Percentiles rank a stretch among this genome's conserved stretches.
These are phyloP conservation scores for Siderastrea radians DNA, from an alignment of 92 coral and sea anemone species.

Conservation along the genomic window DNA sequence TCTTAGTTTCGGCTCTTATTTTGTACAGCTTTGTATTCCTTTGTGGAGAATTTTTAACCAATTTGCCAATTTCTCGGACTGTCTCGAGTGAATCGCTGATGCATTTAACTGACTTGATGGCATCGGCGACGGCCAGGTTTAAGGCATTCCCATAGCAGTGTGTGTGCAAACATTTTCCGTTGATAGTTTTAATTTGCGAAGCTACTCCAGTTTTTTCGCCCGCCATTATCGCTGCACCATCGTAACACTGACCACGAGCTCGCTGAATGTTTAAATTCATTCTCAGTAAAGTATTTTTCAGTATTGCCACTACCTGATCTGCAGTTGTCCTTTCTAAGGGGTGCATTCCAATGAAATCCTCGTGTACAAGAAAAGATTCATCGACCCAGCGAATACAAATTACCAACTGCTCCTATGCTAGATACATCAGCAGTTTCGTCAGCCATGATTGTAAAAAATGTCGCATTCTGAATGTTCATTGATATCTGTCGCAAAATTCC, in stretches of 20 bases:
- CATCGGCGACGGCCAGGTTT: conserved; percentile 60
- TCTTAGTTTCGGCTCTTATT: conserved; percentile 48
- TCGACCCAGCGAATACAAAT: conserved; percentile 70
- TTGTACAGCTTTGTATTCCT: conserved; percentile 58
- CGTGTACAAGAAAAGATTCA: conserved; percentile 48
- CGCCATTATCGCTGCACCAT: conserved; percentile 61
- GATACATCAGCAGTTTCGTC: no score
- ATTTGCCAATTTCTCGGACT: conserved; percentile 63
- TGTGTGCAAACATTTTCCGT: conserved; percentile 57
- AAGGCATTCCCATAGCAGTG: conserved; percentile 68
- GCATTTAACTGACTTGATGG: conserved; percentile 52
- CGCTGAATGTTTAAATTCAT: conserved; percentile 45
- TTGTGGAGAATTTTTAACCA: conserved; percentile 35
- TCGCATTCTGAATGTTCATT: conserved; percentile 38
- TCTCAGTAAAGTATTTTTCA: conserved; percentile 31
- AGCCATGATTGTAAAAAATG: conserved; percentile 64
- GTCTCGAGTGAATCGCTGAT: conserved; percentile 65
- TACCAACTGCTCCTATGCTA: conserved; percentile 67
- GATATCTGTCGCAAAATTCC: conserved; percentile 45
- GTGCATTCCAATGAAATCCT: conserved; percentile 65
- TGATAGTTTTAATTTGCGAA: conserved; percentile 59
- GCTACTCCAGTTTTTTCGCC: conserved; percentile 69
- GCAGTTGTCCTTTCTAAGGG: conserved; percentile 55
- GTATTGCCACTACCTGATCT: conserved; percentile 46
- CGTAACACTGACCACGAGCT: conserved; percentile 67